Evolutionary conservation across 37 sponge, comb jelly and placozoan genomes (phyloP), one percentile per base, ranked within the genome.

Genomic region (Theonella swinhoei): DNA sequence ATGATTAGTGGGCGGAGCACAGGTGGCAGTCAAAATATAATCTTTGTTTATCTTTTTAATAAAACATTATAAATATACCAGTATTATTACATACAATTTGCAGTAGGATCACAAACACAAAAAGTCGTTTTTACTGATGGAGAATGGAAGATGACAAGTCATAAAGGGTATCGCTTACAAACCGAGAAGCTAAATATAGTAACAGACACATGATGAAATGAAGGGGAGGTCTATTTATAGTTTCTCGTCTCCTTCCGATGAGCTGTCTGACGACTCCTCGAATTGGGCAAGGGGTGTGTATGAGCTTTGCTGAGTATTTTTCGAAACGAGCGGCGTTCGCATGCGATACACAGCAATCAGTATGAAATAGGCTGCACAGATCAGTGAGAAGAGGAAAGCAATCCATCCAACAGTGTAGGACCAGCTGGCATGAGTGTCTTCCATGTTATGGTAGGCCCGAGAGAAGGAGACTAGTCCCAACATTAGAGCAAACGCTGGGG

Each of bases 331-430:
- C 1, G 74, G 87, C 32, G 73, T 34, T 23, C 70, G 41, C 43
- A 80, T 25, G 28, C 91, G 74, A 22, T 59, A 80, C 34, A 74
- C 34, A 0, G 69, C 91, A 7, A 75, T 80, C 2, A 64, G 62
- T 54, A 85, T 41, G 68, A 80, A 91, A 67, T 86, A 86, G 3
- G 81, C 2, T 29, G 81, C 64, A 5, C 87, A 82, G 38, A 73
- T 23, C 20, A 72, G 35, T 2, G 79, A 77, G 30, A 91, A 73
- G 14, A 78, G 58, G 64, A 82, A 80, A n/a, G 83, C 74, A 1
- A 91, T 39, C 91, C 91, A 91, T 1, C 91, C 91, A 29, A 86
- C 72, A 35, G 43, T 58, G 75, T 91, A 91, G 26, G 91, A 91
- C 91, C 91, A 91, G 38, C 91, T 60, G 11, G 74, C 42, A 0